Evolutionary conservation across 2,888 invertebrate species (phyloP).

Genomic region (Ceramica pisi): DNA sequence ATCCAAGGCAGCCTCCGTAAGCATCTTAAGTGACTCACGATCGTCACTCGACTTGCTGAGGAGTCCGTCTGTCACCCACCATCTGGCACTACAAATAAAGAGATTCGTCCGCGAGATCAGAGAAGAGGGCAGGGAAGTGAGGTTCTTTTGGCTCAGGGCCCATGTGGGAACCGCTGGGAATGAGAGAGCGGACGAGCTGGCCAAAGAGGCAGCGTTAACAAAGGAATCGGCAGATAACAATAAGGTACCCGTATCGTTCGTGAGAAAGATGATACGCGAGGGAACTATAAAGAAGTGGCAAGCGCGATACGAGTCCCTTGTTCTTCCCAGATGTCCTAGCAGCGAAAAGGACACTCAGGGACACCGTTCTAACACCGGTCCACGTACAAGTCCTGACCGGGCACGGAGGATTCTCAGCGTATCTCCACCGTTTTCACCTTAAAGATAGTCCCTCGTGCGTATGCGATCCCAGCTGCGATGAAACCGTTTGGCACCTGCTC

Average conservation of each 20-base stretch:
- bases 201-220: not conserved
- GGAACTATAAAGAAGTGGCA: not conserved
- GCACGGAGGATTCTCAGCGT: constrained; percentile 32
- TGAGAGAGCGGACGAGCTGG: constrained; percentile 1
- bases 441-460: constrained; percentile 15
- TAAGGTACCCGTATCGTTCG: not conserved
- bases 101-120: too few relatives aligned
- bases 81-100: too few relatives aligned
- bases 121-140: not conserved
- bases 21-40: too few relatives aligned
- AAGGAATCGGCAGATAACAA: not conserved
- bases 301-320: not conserved
- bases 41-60: too few relatives aligned
- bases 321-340: not conserved
- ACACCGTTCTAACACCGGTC: not conserved
- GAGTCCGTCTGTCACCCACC: too few relatives aligned
- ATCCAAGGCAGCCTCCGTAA: too few relatives aligned
- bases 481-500: too few relatives aligned
- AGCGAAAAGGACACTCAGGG: constrained; percentile 9
- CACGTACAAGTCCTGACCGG: constrained; percentile 19
- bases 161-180: constrained; percentile 4
- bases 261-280: not conserved
- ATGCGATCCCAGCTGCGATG: constrained; percentile 12
- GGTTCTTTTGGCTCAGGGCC: constrained; percentile 1
- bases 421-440: constrained; percentile 24